Percentiles rank a stretch among this genome's conserved stretches.
These are phyloP conservation scores for Philereme transversata DNA, from an alignment of 2,888 invertebrate genomes.

Conservation along the genomic window DNA sequence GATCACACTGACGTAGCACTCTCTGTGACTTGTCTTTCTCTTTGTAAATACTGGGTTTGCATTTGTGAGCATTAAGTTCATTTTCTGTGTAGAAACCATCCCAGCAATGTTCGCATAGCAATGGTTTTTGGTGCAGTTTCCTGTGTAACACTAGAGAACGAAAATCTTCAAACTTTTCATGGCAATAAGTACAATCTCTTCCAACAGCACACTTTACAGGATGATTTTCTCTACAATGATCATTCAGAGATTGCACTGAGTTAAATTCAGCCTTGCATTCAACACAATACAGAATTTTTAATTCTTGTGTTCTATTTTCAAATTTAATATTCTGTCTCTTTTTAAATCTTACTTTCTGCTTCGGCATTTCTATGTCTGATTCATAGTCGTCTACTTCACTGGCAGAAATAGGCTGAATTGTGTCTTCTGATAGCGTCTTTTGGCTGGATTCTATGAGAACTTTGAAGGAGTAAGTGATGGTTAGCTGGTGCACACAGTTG, in stretches of 20 bases:
- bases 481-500: slow-evolving; percentile 74
- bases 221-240: slow-evolving; percentile 68
- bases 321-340: slow-evolving; percentile 42
- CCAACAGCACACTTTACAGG: slow-evolving; percentile 61
- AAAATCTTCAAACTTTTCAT: slow-evolving; percentile 76
- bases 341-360: slow-evolving; percentile 40
- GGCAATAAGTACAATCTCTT: slow-evolving; percentile 74
- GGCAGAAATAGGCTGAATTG: slow-evolving; percentile 45
- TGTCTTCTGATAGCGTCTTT: slow-evolving; percentile 55
- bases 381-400: slow-evolving; percentile 58
- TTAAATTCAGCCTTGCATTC: slow-evolving; percentile 71
- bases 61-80: slow-evolving; percentile 61
- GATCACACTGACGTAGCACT: slow-evolving; percentile 70
- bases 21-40: slow-evolving; percentile 58
- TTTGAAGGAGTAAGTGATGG: slow-evolving; percentile 77
- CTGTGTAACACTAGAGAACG: slow-evolving; percentile 70
- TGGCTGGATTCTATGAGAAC: slow-evolving; percentile 67
- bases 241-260: slow-evolving; percentile 55
- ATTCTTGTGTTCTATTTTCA: slow-evolving; percentile 40
- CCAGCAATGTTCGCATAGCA: slow-evolving; percentile 76
- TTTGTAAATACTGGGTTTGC: slow-evolving; percentile 60
- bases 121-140: slow-evolving; percentile 72
- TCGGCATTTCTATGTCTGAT: slow-evolving; percentile 53
- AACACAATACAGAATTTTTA: slow-evolving; percentile 63
- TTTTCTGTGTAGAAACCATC: slow-evolving; percentile 64